Conservation (phyloP, 1,140 invertebrate species). For the Drosophila ananassae region DNA sequence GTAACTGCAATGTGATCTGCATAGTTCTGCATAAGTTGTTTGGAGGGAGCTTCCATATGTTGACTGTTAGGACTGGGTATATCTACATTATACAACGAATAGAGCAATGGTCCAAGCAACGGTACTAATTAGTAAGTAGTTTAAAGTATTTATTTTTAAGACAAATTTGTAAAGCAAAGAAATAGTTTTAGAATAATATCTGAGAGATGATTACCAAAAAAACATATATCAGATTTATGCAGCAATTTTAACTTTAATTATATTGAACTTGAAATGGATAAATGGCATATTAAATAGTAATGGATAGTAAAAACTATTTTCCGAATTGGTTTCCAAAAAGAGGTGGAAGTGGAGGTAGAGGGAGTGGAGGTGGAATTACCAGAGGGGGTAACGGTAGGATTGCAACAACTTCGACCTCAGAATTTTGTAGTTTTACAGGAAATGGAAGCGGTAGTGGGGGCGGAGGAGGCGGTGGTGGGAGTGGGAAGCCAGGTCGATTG, state of each 20-base stretch:
- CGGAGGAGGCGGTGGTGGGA: no score
- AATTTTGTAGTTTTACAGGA: neutral
- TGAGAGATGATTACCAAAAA: no score
- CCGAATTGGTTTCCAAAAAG: neutral
- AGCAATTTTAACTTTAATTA: neutral
- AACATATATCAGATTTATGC: no score
- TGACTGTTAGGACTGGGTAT: conserved; percentile 6
- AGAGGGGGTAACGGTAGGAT: neutral
- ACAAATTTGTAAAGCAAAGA: no score
- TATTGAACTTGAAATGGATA: neutral
- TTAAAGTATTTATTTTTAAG: no score
- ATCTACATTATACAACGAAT: conserved; percentile 23
- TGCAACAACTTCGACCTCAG: neutral
- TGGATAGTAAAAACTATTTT: neutral
- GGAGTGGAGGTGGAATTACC: neutral
- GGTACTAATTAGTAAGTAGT: neutral
- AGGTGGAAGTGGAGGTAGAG: no score
- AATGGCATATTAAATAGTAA: neutral
- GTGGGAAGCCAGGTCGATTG: no score
- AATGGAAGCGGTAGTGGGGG: no score
- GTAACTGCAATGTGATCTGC: neutral
- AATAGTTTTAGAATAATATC: no score
- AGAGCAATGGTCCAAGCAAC: neutral
- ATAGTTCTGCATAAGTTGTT: no score
- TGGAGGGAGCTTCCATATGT: conserved; percentile 1